Evolutionary conservation across 2,113 vertebrate species (phyloP), one percentile per base, ranked within the genome.

Genomic region (Gambusia affinis): DNA sequence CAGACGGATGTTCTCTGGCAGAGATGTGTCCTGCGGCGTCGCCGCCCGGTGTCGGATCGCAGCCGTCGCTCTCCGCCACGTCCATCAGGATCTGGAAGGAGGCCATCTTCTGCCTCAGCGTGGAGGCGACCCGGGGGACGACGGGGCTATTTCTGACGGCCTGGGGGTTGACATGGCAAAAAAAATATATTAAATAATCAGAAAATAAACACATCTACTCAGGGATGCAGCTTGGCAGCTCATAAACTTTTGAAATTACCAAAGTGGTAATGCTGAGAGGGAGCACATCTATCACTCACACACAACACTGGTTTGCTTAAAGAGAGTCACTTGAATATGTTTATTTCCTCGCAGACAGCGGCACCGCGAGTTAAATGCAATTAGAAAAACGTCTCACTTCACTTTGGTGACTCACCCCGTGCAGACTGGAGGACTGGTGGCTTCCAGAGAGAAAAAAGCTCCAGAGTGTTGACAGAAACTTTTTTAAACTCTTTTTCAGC

Each of bases 61-160:
- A 87, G 70, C 64, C 80, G 64, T 83, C 85, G n/a, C 71, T 84
- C 68, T 94, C 93, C 27, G 87, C 93, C 66, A 89, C 83, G 76
- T 84, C 89, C 92, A 94, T 89, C 82, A 95, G 74, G 71, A 68
- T 83, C 79, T 94, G 93, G 94, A 95, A 95, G 27, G 91, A 88
- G 57, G 91, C 92, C 86, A 95, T 94, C 86, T 95, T 95, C 86
- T 94, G 90, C 82, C 84, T 94, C 76, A 95, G 89, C 3, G 80
- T 88, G 83, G 92, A 91, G 39, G 85, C n/a, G n/a, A 85, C 81
- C 72, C 80, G 85, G 17, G 86, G 89, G 79, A 76, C 60, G 76
- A 87, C 83, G 27, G 92, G 89, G 78, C 90, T 92, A 63, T 71
- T 74, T 60, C 75, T 85, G 73, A 89, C 81, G 69, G 77, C 75